phyloP scores from a whole-genome alignment of 2,113 vertebrate genomes.

The Cryptotis parvus region DNA sequence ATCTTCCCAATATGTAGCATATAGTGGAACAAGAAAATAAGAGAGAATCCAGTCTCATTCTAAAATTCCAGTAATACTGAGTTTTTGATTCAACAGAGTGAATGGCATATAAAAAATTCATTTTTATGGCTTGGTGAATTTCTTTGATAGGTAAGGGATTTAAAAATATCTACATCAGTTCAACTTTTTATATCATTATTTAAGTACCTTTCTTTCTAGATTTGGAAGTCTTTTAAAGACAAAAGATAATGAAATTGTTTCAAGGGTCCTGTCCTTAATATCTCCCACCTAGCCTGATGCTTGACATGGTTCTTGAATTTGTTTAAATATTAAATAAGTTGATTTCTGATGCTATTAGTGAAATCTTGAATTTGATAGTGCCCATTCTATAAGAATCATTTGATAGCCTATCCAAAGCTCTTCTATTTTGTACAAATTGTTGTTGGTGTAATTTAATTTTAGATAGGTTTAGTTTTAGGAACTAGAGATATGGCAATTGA shows the following conservation, averaged over 20 bases:
- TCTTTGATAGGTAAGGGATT: not conserved
- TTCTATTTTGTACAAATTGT: not conserved
- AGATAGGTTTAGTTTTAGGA: not conserved
- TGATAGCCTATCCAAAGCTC: not conserved
- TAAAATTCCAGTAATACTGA: constrained; percentile 5
- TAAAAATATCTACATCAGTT: not conserved
- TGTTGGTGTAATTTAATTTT: not conserved
- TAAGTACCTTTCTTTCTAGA: not conserved
- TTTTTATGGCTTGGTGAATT: not conserved
- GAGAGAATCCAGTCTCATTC: not conserved
- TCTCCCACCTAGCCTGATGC: no score
- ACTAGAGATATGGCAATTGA: no score
- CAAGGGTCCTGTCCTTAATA: no score
- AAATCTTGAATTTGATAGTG: not conserved
- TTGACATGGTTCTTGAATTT: no score
- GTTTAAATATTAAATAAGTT: not conserved
- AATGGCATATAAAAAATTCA: not conserved
- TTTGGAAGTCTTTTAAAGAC: constrained; percentile 22
- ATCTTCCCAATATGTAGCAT: not conserved
- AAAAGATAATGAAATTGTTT: not conserved
- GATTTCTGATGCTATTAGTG: not conserved
- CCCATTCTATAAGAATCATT: not conserved
- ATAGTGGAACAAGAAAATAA: not conserved
- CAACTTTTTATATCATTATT: not conserved
- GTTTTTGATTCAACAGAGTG: not conserved